These are phyloP conservation scores for Percopsis transmontana DNA, from an alignment of 2,113 vertebrate genomes.

Conservation along the genomic window DNA sequence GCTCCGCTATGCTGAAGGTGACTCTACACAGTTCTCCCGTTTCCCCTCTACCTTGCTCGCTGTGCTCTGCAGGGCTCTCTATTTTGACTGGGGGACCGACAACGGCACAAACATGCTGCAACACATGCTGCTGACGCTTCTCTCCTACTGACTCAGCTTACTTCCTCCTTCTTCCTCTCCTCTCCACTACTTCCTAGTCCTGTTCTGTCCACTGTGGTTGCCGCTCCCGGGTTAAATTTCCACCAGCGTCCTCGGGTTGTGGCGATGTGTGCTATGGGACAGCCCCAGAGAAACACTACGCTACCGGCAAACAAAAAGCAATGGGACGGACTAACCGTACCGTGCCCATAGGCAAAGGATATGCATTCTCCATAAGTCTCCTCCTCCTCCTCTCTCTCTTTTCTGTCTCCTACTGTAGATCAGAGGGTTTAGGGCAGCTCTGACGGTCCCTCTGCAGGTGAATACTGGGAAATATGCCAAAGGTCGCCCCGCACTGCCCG, in stretches of 20 bases:
- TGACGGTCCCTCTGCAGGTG: slow-evolving; percentile 77
- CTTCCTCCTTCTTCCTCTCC: slow-evolving; percentile 43
- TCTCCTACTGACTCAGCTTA: slow-evolving; percentile 63
- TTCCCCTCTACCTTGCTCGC: slow-evolving; percentile 24
- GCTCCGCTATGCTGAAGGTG: slow-evolving; percentile 51
- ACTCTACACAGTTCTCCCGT: slow-evolving; percentile 55
- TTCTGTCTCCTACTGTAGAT: slow-evolving; percentile 48
- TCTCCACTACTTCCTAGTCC: slow-evolving; percentile 28
- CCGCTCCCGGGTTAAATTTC: slow-evolving; percentile 65
- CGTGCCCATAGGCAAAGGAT: slow-evolving; percentile 51
- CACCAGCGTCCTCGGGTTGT: slow-evolving; percentile 58
- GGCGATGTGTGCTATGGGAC: slow-evolving; percentile 19
- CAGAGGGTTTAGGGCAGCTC: slow-evolving; percentile 28
- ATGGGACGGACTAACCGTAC: slow-evolving; percentile 32
- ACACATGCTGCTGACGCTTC: slow-evolving; percentile 72
- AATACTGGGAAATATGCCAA: slow-evolving; percentile 77
- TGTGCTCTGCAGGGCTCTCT: slow-evolving; percentile 46
- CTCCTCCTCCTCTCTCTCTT: slow-evolving; percentile 21
- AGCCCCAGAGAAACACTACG: slow-evolving; percentile 45
- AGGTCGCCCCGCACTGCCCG: slow-evolving; percentile 62
- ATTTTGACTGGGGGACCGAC: slow-evolving; percentile 48
- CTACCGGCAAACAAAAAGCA: slow-evolving; percentile 36
- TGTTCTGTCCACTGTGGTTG: slow-evolving; percentile 36
- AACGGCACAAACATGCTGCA: slow-evolving; percentile 67
- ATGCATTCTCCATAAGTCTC: slow-evolving; percentile 56